Base-by-base conservation (phyloP, 1,140 invertebrate species). In the Agrypnia vestita region DNA sequence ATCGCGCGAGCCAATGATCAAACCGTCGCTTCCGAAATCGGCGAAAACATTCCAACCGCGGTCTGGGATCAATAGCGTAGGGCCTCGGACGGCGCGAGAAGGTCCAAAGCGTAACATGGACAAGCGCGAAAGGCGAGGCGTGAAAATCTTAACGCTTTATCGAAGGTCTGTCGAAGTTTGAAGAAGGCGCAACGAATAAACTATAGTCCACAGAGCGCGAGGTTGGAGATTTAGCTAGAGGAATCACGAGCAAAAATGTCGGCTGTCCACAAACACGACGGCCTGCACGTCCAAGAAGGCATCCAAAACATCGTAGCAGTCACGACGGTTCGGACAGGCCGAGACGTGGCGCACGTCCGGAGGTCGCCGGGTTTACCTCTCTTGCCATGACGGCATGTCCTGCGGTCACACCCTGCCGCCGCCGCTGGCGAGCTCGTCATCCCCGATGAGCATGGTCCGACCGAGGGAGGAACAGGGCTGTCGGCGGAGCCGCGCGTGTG, bases 341-440 rank as follows among this genome's bases (percentile, higher is more conserved):
- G 19, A 56, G 53, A 17, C 59, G 17, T 21, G 47, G 72, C 59
- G 53, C 49, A 25, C 3, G 49, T 19, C 7, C 84, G 85, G 85
- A 85, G 85, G 83, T 64, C 83, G 81, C 59, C 84, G 80, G 81
- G 84, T 86, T 88, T 89, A 89, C 88, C 88, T 89, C 88, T 89
- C 88, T 89, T 87, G 88, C 88, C 88, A 89, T 89, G 88, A 88
- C 88, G 88, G 87, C 88, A 88, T 89, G 88, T 88, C 87, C 87
- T 87, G 87, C 87, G 87, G 87, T 87, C 87, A 87, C 87, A 87
- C 87, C 84, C 85, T 86, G 86, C 84, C 84, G 85, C 86, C 79
- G 71, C 71, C 79, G 75, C 78, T 78, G 78, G 76, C 61, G 76
- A 73, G 78, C 61, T 80, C 81, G 73, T 78, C 78, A 59, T 83